These are phyloP conservation scores for Andrena dorsata DNA, from an alignment of 2,888 invertebrate species.

Conservation along the genomic window DNA sequence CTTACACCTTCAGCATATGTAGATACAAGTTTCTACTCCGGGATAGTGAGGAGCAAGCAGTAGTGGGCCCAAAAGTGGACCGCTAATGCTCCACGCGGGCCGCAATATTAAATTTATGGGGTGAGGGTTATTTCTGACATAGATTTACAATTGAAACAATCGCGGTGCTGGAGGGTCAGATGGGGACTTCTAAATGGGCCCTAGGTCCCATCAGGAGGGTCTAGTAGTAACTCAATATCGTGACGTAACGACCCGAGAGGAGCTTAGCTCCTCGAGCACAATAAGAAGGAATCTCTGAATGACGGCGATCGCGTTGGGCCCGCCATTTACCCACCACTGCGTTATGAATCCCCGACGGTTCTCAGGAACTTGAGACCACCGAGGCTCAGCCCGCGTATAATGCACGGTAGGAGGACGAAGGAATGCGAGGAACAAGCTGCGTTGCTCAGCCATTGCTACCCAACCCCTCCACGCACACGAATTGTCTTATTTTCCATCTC, in stretches of 20 bases:
- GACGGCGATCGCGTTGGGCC: constrained; percentile 33
- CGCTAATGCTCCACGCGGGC: too few relatives aligned
- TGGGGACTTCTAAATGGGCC: too few relatives aligned
- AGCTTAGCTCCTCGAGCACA: constrained; percentile 29
- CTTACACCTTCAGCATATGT: neutral
- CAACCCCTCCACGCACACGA: neutral
- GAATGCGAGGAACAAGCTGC: constrained; percentile 50
- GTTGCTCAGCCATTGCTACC: constrained; percentile 36
- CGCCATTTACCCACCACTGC: constrained; percentile 46
- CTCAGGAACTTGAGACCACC: constrained; percentile 80
- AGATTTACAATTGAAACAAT: too few relatives aligned
- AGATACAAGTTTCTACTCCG: too few relatives aligned
- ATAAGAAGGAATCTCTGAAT: constrained; percentile 41
- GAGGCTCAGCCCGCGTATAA: constrained; percentile 69
- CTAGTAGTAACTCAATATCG: constrained; percentile 27
- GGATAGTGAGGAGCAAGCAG: too few relatives aligned
- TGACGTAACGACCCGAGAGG: constrained; percentile 24
- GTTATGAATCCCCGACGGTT: constrained; percentile 71
- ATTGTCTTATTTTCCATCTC: constrained; percentile 16
- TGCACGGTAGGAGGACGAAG: constrained; percentile 58
- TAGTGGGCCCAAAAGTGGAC: too few relatives aligned
- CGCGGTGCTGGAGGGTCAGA: too few relatives aligned
- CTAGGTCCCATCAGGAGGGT: neutral
- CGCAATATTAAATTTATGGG: too few relatives aligned
- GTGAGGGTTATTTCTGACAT: too few relatives aligned